A percentile compares a stretch with the other conserved stretches of the same genome.
Conservation (phyloP, 1,140 invertebrate species). For the Trissolcus basalis region DNA sequence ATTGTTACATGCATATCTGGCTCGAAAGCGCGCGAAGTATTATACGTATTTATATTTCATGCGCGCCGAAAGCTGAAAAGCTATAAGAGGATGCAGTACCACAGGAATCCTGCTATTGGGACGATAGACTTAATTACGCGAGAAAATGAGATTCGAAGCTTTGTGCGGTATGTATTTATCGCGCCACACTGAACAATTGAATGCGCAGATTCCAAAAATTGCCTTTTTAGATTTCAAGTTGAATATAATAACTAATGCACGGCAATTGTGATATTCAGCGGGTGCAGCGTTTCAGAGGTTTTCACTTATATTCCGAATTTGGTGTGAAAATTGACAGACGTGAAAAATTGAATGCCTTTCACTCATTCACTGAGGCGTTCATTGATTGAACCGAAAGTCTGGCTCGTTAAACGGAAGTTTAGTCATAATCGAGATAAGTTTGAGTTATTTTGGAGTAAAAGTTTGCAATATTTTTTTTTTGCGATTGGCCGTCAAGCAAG, state of each 20-base stretch:
- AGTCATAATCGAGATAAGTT: too few species aligned
- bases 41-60: constrained; percentile 58
- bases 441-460: too few species aligned
- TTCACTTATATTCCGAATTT: too few species aligned
- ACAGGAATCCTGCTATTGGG: constrained; percentile 44
- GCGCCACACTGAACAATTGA: constrained; percentile 30
- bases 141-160: constrained; percentile 57
- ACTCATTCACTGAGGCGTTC: too few species aligned
- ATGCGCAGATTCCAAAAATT: constrained; percentile 26
- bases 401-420: too few species aligned
- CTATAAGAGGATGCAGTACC: constrained; percentile 15
- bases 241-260: neutral
- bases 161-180: neutral
- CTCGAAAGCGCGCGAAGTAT: constrained; percentile 43
- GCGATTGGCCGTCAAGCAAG: too few species aligned
- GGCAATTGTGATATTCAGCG: too few species aligned
- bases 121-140: constrained; percentile 56
- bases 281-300: too few species aligned
- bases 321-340: too few species aligned
- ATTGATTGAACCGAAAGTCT: too few species aligned
- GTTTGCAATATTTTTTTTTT: too few species aligned
- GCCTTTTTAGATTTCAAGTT: constrained; percentile 5
- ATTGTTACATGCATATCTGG: constrained; percentile 56
- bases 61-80: constrained; percentile 21
- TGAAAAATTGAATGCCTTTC: too few species aligned